phyloP scores from a whole-genome alignment of 2,888 invertebrate species.

The Thecophora atra region DNA sequence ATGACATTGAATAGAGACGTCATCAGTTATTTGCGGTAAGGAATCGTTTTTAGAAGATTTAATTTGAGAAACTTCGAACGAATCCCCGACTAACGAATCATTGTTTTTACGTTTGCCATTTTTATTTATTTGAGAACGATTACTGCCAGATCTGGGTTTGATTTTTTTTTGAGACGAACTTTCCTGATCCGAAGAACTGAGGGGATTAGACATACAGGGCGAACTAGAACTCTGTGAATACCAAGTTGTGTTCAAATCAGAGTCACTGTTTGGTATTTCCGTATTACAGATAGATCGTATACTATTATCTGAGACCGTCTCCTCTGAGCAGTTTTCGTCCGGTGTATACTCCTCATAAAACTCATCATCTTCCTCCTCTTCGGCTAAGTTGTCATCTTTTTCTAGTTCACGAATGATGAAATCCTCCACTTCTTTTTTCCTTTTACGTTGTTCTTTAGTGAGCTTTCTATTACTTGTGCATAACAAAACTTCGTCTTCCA shows the following conservation, averaged over 20 bases:
- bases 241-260: no score
- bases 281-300: not conserved
- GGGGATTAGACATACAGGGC: no score
- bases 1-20: conserved; percentile 13
- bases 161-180: no score
- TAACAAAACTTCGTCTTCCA: conserved; percentile 33
- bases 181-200: no score
- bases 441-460: conserved; percentile 41
- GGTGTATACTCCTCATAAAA: conserved; percentile 43
- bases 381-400: conserved; percentile 10
- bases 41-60: not conserved
- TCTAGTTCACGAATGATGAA: conserved; percentile 41
- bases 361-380: conserved; percentile 20
- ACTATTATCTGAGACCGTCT: not conserved
- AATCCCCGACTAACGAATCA: not conserved
- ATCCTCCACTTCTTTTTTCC: conserved; percentile 42
- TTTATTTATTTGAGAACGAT: not conserved
- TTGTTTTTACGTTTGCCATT: conserved; percentile 18
- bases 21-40: conserved; percentile 1
- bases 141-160: not conserved
- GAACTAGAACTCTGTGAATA: no score
- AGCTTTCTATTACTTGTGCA: conserved; percentile 33
- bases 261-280: not conserved
- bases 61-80: not conserved
- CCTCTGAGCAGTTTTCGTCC: conserved; percentile 14